Evolutionary conservation across 2,113 vertebrate species (phyloP).

Genomic region (Plecotus auritus): DNA sequence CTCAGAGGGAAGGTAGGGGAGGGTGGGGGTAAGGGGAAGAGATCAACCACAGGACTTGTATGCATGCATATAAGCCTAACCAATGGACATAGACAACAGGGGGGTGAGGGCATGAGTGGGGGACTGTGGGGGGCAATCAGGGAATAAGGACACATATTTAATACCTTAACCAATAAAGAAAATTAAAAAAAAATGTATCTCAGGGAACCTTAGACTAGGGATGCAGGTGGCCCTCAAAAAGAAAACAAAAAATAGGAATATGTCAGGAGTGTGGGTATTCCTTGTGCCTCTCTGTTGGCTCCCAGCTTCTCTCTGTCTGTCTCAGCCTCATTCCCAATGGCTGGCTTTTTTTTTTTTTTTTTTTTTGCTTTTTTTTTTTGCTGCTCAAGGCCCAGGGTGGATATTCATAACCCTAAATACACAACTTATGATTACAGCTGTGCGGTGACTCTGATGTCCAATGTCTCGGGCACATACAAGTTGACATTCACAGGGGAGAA

Average conservation of each 20-base stretch:
- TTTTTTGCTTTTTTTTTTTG: conserved; percentile 30
- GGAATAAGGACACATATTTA: too few species aligned
- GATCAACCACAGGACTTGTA: too few species aligned
- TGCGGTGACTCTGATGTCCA: not conserved
- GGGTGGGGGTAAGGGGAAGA: too few species aligned
- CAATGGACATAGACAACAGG: too few species aligned
- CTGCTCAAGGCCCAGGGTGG: not conserved
- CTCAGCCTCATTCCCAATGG: not conserved
- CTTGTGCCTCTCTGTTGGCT: too few species aligned
- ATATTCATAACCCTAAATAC: not conserved
- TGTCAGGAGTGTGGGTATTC: not conserved
- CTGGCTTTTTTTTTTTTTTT: conserved; percentile 10
- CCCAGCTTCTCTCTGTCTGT: not conserved
- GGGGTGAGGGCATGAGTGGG: too few species aligned
- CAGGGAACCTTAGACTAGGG: not conserved
- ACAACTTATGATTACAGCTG: not conserved
- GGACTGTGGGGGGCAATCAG: too few species aligned
- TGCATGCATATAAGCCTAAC: too few species aligned
- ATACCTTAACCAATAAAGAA: too few species aligned
- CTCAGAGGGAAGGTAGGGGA: too few species aligned
- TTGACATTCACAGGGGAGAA: not conserved
- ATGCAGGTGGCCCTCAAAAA: not conserved
- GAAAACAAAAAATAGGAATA: not conserved
- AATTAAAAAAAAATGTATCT: not conserved
- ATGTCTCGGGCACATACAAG: not conserved